phyloP scores from a whole-genome alignment of 2,888 invertebrate genomes.

The Hyposoter dolosus region DNA sequence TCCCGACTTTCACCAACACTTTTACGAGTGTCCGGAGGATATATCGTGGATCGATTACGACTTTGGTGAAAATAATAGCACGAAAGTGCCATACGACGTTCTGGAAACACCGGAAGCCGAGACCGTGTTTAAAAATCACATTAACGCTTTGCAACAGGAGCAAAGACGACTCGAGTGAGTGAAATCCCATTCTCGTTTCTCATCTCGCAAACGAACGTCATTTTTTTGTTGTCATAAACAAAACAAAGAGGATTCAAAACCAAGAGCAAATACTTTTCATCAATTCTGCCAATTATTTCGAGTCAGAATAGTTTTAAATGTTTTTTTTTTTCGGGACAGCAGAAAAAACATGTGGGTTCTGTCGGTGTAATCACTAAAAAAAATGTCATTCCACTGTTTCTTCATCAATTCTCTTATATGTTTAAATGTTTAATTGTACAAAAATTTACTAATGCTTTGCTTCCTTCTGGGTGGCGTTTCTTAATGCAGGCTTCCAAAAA shows the following conservation, averaged over 20 bases:
- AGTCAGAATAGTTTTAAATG: too few relatives aligned
- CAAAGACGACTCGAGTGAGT: slow-evolving; percentile 96
- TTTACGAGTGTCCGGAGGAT: slow-evolving; percentile 93
- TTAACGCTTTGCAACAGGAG: slow-evolving; percentile 96
- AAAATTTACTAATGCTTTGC: slow-evolving; percentile 81
- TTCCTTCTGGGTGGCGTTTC: slow-evolving; percentile 84
- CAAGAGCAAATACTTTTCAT: neutral
- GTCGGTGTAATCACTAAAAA: neutral
- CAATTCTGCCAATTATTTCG: neutral
- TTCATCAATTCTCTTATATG: neutral
- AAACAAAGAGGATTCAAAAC: neutral
- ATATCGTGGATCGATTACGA: slow-evolving; percentile 92
- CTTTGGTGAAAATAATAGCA: slow-evolving; percentile 89
- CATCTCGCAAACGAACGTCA: neutral
- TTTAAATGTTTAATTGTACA: slow-evolving; percentile 39
- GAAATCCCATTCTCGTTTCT: neutral
- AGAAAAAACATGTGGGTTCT: neutral
- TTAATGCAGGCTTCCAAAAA: slow-evolving; percentile 87
- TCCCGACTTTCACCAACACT: slow-evolving; percentile 97
- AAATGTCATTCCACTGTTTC: neutral
- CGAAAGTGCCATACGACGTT: slow-evolving; percentile 96
- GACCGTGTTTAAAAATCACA: slow-evolving; percentile 95
- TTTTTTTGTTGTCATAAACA: neutral
- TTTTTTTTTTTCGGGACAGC: slow-evolving; percentile 7
- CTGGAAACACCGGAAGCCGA: slow-evolving; percentile 96